phyloP scores from a whole-genome alignment of 1,140 invertebrate genomes.

The Neodiprion fabricii region DNA sequence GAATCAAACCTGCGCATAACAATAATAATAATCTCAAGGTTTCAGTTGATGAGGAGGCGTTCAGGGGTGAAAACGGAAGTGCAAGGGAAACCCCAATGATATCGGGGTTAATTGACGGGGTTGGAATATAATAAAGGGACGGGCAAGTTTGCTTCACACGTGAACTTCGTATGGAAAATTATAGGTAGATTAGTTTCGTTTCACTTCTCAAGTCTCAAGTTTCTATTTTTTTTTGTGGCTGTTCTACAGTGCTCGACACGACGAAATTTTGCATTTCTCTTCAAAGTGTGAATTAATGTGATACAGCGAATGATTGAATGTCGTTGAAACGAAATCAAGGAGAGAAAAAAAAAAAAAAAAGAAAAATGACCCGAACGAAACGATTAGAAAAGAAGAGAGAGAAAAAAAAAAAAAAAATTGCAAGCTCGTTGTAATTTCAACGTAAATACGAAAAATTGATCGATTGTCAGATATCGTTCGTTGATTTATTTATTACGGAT shows the following conservation, averaged over 20 bases:
- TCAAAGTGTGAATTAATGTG: too few species aligned
- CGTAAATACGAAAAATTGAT: neutral
- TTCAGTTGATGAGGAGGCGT: slow-evolving; percentile 30
- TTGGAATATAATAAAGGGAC: too few species aligned
- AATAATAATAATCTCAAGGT: slow-evolving; percentile 22
- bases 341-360: neutral
- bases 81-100: neutral
- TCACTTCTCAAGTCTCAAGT: too few species aligned
- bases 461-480: neutral
- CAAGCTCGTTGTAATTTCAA: neutral
- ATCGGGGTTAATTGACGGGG: too few species aligned
- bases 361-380: neutral
- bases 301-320: too few species aligned
- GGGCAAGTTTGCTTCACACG: slow-evolving; percentile 37
- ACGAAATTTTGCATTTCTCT: too few species aligned
- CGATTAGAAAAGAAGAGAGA: neutral
- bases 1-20: slow-evolving; percentile 31
- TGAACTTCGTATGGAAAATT: slow-evolving; percentile 25
- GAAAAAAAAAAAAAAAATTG: neutral
- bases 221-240: neutral
- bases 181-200: neutral
- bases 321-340: too few species aligned
- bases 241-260: too few species aligned
- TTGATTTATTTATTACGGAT: too few species aligned
- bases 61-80: slow-evolving; percentile 13